Evolutionary conservation across 2,888 invertebrate genomes (phyloP), one percentile per base, ranked within the genome.

Genomic region (Patella pellucida): DNA sequence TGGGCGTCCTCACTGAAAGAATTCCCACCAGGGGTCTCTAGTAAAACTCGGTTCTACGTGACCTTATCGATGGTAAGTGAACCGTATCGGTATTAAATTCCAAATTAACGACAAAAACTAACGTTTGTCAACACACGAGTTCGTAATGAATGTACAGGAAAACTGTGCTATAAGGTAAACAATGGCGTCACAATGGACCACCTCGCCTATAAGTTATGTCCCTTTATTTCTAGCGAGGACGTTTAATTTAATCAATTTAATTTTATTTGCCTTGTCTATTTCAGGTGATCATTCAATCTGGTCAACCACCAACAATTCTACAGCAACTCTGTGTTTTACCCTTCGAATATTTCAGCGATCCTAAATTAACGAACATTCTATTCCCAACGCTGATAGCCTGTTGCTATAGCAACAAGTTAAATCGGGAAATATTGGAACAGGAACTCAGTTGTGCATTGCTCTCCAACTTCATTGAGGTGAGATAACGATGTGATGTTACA

Each of bases 241-340:
- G 62, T 68, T 72, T 15, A 2, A 23, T 27, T 15, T 72, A 31
- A 23, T 50, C 51, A 5, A 16, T 14, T 70, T 51, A 52, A 70
- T 73, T 73, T 16, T 2, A 27, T n/a, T n/a, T 31, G 31, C 4
- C 31, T 31, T 31, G 31, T 67, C 76, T 19, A 54, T 86, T 93
- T 7, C 92, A 95, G 95, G 93, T 93, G 91, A 92, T 94, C 77
- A 92, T 95, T 76, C 94, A 95, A 86, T 94, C 95, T 67, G 95
- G 95, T 4, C 94, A 94, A 85, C 93, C 94, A 27, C 95, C 95
- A 0, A 95, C 95, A 62, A 96, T 92, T n/a, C 93, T 97, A 31
- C 96, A 96, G 91, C 96, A 95, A 85, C 92, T 97, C 69, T 96
- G 96, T 91, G 94, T 91, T 56, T 92, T 97, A 83, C 96, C 97